Evolutionary conservation across 2,888 invertebrate species (phyloP), one percentile per base, ranked within the genome.

Genomic region (Loripinus fragilis): DNA sequence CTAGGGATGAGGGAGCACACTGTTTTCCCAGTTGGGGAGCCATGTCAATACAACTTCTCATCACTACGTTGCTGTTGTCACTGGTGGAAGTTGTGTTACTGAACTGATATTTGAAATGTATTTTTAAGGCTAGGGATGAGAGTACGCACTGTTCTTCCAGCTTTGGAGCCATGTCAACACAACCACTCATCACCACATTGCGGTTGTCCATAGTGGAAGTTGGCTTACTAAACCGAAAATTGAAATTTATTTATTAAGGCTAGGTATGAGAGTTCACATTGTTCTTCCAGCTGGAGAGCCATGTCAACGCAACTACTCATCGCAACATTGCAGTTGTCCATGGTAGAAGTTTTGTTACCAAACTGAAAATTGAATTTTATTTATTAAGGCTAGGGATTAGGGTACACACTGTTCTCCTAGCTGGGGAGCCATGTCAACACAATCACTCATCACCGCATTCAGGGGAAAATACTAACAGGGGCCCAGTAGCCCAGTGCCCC

Each of bases 141-240:
- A 33, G 33, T 3, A 20, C 33, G 17, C 60, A 60, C n/a, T n/a
- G n/a, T 33, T 30, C 33, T 1, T 60, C 60, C 3, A 33, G 7
- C 2, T 33, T 2, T 33, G 10, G 17, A 8, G 33, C 3, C 60
- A n/a, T 5, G 2, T 28, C 60, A 1, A 60, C 60, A 60, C 60
- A 60, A 5, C 60, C 60, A 2, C 28, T 28, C 2, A 23, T 17
- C 8, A 60, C 33, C 17, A 60, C 8, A 20, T 25, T 5, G 2
- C 8, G 12, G 33, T 28, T 28, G 5, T 25, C 10, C 17, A 2
- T 23, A 30, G 3, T 8, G 17, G 8, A 10, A 10, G 30, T 60
- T 20, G 60, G 5, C 33, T 60, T 60, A 33, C 60, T 60, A 17
- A 33, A 60, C 60, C 33, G 33, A 60, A 60, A 60, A n/a, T n/a